These are phyloP conservation scores for Aporophyla lueneburgensis DNA, from an alignment of 2,888 invertebrate genomes.

Conservation along the genomic window DNA sequence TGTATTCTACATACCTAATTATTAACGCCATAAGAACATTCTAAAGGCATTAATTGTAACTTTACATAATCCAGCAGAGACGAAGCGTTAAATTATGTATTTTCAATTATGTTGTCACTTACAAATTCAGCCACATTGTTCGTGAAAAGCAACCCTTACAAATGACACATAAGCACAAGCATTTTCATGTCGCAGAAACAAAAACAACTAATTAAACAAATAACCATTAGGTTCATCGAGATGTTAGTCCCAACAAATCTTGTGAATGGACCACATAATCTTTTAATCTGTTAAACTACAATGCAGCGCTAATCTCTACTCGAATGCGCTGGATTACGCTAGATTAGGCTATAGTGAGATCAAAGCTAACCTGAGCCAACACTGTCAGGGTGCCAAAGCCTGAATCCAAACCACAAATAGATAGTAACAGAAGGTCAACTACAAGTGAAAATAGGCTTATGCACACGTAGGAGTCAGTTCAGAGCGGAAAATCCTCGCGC, in stretches of 20 bases:
- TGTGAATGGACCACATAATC: conserved; percentile 9
- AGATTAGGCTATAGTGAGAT: conserved; percentile 34
- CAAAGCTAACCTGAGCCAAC: conserved; percentile 41
- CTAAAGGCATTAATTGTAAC: not conserved
- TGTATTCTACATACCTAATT: not conserved
- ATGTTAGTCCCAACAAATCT: not conserved
- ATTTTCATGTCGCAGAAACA: not conserved
- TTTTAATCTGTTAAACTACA: conserved; percentile 7
- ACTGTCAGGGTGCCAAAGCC: conserved; percentile 22
- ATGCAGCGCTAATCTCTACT: conserved; percentile 31
- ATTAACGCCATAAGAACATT: not conserved
- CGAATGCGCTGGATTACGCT: conserved; percentile 24
- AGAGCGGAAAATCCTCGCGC: no score
- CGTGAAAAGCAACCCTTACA: not conserved
- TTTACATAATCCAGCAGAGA: not conserved
- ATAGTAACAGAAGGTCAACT: conserved; percentile 9
- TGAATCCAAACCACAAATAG: not conserved
- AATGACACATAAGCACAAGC: not conserved
- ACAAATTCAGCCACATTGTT: not conserved
- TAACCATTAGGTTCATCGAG: not conserved
- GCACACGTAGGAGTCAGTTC: no score
- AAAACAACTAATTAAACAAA: not conserved
- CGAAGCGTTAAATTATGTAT: conserved; percentile 20
- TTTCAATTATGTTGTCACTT: conserved; percentile 23
- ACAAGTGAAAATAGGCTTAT: not conserved